Conservation (phyloP, 2,797 vertebrate genomes). For the Morelia viridis region DNA sequence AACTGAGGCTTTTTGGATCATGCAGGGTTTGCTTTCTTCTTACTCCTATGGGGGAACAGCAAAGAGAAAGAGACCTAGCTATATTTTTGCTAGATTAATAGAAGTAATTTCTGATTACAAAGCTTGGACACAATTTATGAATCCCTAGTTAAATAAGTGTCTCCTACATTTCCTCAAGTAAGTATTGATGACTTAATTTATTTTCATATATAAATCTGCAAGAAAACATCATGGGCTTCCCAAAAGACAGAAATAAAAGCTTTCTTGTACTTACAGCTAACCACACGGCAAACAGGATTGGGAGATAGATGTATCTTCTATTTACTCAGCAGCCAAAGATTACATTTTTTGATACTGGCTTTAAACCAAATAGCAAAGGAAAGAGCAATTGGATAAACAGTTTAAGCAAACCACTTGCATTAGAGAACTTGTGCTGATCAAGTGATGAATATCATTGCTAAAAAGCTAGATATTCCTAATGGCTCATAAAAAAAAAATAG, state of each 20-base stretch:
- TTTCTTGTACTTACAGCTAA: constrained; percentile 17
- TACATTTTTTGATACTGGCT: constrained; percentile 40
- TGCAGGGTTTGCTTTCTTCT: neutral
- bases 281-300: neutral
- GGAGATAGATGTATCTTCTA: constrained; percentile 27
- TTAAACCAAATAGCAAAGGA: constrained; percentile 47
- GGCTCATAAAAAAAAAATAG: neutral
- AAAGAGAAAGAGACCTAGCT: neutral
- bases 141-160: neutral
- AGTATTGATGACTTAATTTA: constrained; percentile 29
- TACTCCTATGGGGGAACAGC: neutral
- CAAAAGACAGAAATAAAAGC: neutral
- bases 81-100: neutral
- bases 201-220: constrained; percentile 34
- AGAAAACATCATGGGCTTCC: neutral
- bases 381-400: constrained; percentile 33
- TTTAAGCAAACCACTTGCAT: constrained; percentile 52
- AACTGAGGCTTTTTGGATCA: neutral
- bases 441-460: constrained; percentile 52
- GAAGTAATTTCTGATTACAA: neutral
- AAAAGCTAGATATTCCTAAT: constrained; percentile 13
- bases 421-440: constrained; percentile 50
- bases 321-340: constrained; percentile 46
- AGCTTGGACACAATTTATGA: neutral
- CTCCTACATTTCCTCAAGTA: constrained; percentile 2